Percentiles rank a stretch among this genome's conserved stretches.
Evolutionary conservation across 2,888 invertebrate species (phyloP).

Genomic region (Megaustenia siamemsis): DNA sequence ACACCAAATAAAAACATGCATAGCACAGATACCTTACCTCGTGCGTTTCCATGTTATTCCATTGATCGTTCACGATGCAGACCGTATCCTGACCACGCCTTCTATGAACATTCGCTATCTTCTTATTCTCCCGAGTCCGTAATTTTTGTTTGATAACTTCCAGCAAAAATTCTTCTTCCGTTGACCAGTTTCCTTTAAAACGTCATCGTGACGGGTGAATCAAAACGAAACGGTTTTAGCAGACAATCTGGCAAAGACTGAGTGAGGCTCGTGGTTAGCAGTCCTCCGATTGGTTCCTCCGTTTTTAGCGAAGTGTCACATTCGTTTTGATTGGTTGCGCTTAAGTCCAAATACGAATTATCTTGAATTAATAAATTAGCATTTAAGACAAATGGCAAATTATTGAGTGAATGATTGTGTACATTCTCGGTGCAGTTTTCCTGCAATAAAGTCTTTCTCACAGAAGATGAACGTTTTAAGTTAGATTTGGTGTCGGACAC

Average conservation of each 20-base stretch:
- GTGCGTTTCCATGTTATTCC: not conserved
- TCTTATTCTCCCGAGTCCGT: not conserved
- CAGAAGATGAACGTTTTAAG: not conserved
- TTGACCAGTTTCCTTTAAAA: constrained; percentile 68
- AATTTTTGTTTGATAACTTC: constrained; percentile 32
- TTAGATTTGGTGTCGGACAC: not conserved
- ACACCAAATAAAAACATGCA: not conserved
- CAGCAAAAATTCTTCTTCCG: constrained; percentile 66
- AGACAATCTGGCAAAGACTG: not conserved
- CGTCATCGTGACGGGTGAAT: constrained; percentile 61
- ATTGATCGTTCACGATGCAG: constrained; percentile 13
- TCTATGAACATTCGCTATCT: not conserved
- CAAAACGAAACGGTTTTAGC: not conserved
- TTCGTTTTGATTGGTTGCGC: not conserved
- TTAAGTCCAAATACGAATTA: not conserved
- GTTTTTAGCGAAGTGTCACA: not conserved
- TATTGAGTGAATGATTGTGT: not conserved
- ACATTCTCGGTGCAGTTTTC: not conserved
- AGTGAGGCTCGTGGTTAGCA: not conserved
- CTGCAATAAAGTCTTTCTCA: not conserved
- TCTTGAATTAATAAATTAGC: not conserved
- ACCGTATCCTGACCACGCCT: not conserved
- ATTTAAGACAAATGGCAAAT: not conserved
- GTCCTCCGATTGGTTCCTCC: not conserved
- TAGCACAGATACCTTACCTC: not conserved